Evolutionary conservation across 2,113 vertebrate genomes (phyloP), one percentile per base, ranked within the genome.

Genomic region (Cyanoliseus patagonus): DNA sequence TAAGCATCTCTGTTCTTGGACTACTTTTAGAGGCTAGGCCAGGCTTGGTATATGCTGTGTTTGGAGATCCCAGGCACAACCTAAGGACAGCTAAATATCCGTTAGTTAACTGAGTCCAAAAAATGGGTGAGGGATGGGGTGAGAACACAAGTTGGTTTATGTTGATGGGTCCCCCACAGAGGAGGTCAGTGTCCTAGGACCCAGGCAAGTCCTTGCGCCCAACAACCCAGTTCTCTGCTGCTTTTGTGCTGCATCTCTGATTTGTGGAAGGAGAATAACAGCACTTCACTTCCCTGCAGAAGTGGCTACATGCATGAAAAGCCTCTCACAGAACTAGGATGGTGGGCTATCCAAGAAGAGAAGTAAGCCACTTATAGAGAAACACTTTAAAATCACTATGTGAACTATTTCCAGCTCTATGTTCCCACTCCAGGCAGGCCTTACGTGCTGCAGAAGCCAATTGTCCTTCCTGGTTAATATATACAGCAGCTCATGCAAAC

Each of bases 331-430:
- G 73, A 39, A 44, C 51, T 22, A 31, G 33, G 30, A 86, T n/a
- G 17, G 55, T 53, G 28, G n/a, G n/a, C 83, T 44, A 72, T 7
- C 18, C 47, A 78, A 81, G 91, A 90, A 90, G 30, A 92, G 88
- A 91, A 89, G 83, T 35, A 47, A 72, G 66, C 55, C 82, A 49
- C 89, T 89, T 96, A 83, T 55, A 64, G 24, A 92, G 23, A 74
- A 27, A 41, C 3, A 12, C n/a, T 84, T 95, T 72, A 7, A 84
- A 87, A 84, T 44, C 62, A 66, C 62, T 62, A 14, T 94, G 62
- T 82, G 77, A 89, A 92, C 92, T 87, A 94, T 87, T 95, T 63
- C 91, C 83, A 79, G 72, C 63, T n/a, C 75, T 64, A 6, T n/a
- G 35, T 83, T 97, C 70, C 75, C 70, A 79, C 68, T 96, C 57